A percentile compares a stretch with the other conserved stretches of the same genome.
Conservation (phyloP, 2,113 vertebrate genomes). For the Trachemys scripta region DNA sequence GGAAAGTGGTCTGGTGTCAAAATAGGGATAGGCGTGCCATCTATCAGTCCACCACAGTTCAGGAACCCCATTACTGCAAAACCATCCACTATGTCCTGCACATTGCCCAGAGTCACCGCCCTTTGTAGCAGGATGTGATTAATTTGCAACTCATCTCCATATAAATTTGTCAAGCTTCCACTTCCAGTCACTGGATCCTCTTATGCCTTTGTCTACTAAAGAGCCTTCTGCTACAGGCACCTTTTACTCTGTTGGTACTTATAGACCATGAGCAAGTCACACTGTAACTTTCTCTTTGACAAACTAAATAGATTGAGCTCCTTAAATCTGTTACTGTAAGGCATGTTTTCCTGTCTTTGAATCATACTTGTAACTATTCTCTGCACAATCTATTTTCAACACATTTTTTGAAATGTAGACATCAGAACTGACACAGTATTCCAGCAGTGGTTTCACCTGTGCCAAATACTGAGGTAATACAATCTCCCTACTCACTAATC, state of each 20-base stretch:
- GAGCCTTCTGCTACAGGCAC: neutral
- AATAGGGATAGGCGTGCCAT: too few species aligned
- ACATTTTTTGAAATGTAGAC: neutral
- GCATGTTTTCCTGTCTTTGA: neutral
- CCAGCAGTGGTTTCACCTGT: neutral
- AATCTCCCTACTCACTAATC: neutral
- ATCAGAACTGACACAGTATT: neutral
- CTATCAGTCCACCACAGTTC: too few species aligned
- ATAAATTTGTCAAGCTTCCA: neutral
- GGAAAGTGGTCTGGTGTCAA: too few species aligned
- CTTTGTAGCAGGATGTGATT: too few species aligned
- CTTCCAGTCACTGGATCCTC: neutral
- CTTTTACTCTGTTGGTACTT: neutral
- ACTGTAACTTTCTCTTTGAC: neutral
- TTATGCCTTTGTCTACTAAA: neutral
- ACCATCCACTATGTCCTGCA: too few species aligned
- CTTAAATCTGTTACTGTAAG: neutral
- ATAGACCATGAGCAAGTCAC: neutral
- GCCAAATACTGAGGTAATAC: neutral
- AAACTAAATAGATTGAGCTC: neutral
- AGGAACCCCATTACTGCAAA: too few species aligned
- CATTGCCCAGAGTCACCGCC: too few species aligned
- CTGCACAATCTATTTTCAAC: neutral
- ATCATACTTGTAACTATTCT: neutral
- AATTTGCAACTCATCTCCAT: neutral